These are phyloP conservation scores for Hepsetus odoe DNA, from an alignment of 2,113 vertebrate species.

Conservation along the genomic window DNA sequence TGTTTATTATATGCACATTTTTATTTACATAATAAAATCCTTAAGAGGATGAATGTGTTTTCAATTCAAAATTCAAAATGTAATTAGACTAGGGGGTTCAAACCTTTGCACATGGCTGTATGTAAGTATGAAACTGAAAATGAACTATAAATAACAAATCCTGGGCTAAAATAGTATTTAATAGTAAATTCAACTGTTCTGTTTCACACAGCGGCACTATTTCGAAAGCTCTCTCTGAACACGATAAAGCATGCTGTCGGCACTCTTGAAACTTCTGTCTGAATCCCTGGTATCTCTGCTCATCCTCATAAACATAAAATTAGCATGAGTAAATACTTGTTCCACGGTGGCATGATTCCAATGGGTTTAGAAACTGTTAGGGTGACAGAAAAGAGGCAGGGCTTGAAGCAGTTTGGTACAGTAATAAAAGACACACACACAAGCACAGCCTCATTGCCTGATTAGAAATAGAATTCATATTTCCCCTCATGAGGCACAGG, in stretches of 20 bases:
- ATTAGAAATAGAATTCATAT: constrained; percentile 62
- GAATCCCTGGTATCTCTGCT: constrained; percentile 43
- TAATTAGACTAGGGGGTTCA: too few relatives aligned
- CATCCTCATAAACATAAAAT: constrained; percentile 62
- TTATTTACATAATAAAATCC: too few relatives aligned
- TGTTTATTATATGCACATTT: too few relatives aligned
- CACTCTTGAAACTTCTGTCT: not conserved
- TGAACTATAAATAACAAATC: too few relatives aligned
- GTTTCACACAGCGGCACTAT: not conserved
- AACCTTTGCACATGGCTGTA: too few relatives aligned
- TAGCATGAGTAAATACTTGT: constrained; percentile 54
- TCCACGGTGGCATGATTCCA: constrained; percentile 44
- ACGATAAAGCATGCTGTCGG: constrained; percentile 8
- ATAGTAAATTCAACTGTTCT: constrained; percentile 4
- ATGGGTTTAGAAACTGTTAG: constrained; percentile 53
- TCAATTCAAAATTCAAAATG: too few relatives aligned
- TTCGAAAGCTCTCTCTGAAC: not conserved
- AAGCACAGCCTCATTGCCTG: constrained; percentile 43
- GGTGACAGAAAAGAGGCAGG: constrained; percentile 60
- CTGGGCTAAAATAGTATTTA: too few relatives aligned
- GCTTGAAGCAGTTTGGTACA: constrained; percentile 42
- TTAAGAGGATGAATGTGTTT: too few relatives aligned
- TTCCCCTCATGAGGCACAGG: constrained; percentile 60
- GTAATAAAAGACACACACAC: constrained; percentile 22
- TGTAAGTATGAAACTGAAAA: too few relatives aligned